Conservation (phyloP, 2,888 invertebrate genomes). For the Tanytarsus gracilentus region DNA sequence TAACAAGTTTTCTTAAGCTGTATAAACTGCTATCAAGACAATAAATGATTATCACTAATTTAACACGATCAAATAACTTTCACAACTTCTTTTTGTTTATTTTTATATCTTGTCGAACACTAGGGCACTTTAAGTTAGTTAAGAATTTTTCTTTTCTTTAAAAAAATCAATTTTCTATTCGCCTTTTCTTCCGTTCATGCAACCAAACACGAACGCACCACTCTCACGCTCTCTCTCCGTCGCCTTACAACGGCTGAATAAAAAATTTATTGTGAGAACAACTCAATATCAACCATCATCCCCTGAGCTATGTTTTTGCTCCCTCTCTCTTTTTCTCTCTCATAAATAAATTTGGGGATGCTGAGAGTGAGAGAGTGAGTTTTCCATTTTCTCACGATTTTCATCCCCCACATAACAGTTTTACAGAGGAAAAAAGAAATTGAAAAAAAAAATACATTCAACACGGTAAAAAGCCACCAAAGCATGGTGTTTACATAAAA, state of each 20-base stretch:
- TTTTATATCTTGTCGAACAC: constrained; percentile 6
- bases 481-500: not conserved
- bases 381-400: too few relatives aligned
- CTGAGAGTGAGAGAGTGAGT: not conserved
- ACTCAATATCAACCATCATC: not conserved
- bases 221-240: not conserved
- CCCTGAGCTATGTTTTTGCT: not conserved
- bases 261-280: constrained; percentile 14
- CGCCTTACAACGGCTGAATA: constrained; percentile 27
- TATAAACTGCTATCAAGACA: not conserved
- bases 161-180: constrained; percentile 10
- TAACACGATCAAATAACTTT: not conserved
- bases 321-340: not conserved
- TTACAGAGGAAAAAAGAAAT: not conserved
- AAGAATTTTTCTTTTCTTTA: not conserved
- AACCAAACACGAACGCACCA: not conserved
- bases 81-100: constrained; percentile 8
- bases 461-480: constrained; percentile 1
- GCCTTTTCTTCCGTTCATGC: not conserved
- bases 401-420: too few relatives aligned
- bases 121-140: constrained; percentile 17
- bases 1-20: not conserved
- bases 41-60: not conserved
- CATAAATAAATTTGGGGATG: not conserved
- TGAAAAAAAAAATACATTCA: not conserved